Conservation (phyloP, 37 sponge, comb jelly and placozoan genomes). For the Spongia lamella region DNA sequence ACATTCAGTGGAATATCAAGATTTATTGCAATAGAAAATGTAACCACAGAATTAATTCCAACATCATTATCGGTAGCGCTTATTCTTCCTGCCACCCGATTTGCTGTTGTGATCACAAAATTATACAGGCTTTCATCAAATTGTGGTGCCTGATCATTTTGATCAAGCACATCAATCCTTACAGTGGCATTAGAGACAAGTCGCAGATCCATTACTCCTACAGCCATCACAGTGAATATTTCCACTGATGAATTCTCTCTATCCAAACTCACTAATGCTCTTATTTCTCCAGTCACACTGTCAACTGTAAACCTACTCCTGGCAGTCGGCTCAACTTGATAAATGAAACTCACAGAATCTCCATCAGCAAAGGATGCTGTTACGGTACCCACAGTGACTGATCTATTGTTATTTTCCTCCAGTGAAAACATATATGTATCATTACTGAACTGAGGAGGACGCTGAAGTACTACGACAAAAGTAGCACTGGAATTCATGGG, state of each 20-base stretch:
- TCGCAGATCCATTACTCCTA: conserved; percentile 35
- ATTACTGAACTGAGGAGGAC: too few species aligned
- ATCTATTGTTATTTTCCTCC: too few species aligned
- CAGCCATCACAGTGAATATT: conserved; percentile 51
- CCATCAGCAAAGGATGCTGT: too few species aligned
- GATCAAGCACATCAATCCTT: conserved; percentile 40
- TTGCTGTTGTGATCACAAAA: not conserved
- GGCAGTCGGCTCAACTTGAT: not conserved
- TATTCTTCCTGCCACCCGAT: not conserved
- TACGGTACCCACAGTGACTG: too few species aligned
- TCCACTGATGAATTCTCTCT: conserved; percentile 37
- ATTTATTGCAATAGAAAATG: too few species aligned
- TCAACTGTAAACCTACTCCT: conserved; percentile 45
- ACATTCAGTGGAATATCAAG: too few species aligned
- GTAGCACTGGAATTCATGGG: too few species aligned
- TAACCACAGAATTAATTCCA: not conserved
- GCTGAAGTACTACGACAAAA: too few species aligned
- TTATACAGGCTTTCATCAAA: not conserved
- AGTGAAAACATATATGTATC: too few species aligned
- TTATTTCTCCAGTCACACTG: conserved; percentile 34
- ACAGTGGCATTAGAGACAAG: conserved; percentile 4
- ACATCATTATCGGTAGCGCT: not conserved
- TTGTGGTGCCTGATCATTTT: conserved; percentile 61
- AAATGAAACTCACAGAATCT: too few species aligned
- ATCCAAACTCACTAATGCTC: conserved; percentile 31